Base-by-base conservation (phyloP, 2,797 vertebrate species). In the Anisognathus igniventris region DNA sequence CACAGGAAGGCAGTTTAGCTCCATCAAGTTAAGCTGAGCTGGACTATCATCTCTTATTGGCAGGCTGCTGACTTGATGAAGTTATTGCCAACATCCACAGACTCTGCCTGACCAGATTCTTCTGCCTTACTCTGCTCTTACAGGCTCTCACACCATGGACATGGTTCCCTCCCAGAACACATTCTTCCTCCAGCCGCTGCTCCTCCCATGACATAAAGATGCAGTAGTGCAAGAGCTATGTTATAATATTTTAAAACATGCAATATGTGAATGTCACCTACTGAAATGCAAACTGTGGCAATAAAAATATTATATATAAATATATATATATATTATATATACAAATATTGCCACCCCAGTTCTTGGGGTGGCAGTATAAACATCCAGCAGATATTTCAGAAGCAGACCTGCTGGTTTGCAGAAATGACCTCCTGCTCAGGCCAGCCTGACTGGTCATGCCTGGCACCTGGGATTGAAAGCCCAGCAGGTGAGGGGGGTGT, bases 171-270 rank as follows among this genome's bases (percentile, higher is more conserved):
- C 47, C 19, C 35, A 9, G 16, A 47, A 16, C 8, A 7, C 2
- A 0, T n/a, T 68, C 39, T 24, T 50, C 28, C 42, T 78, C 2
- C 0, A 33, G 17, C 9, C 53, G 48, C 30, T 72, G 30, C 24
- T 85, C 23, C 54, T 58, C 57, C 42, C 12, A 6, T 2, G 16
- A 7, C 4, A 45, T 1, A 12, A 70, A 86, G 40, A 33, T 27
- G 10, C 20, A 62, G 4, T 0, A 40, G 7, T 14, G 6, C 27
- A 64, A 65, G 30, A 48, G 3, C 20, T 21, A 4, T 1, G 0
- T 9, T 31, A 5, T 3, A 51, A 42, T n/a, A 82, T 40, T 76
- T 40, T 44, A 64, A 57, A 79, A 14, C 30, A 12, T 1, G 3
- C 18, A 61, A 37, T 68, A 47, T 50, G 12, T 5, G 54, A 44